Base-by-base conservation (phyloP, 2,888 invertebrate species). In the Eupithecia vulgata region DNA sequence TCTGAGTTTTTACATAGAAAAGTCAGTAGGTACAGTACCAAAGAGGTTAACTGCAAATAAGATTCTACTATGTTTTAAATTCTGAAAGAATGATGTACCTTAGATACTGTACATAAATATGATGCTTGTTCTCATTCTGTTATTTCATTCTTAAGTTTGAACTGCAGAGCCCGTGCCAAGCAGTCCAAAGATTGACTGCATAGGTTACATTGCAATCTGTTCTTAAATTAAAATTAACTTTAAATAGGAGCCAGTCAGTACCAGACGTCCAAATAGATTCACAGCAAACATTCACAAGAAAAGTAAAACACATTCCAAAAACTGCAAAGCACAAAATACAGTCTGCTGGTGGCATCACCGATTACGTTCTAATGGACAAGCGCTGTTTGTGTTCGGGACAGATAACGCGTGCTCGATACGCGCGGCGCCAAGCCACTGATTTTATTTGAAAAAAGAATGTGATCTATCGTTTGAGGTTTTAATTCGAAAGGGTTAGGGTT, bases 361-460 rank as follows among this genome's bases (percentile, higher is more conserved):
- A 95, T 95, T 95, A 93, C 92, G 87, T 91, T 94, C 93, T 95
- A 95, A 95, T 95, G 94, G 93, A 94, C 94, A 94, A 93, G 90
- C 91, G 89, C 80, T 94, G 94, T 94, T 93, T 93, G 94, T 93
- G 92, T 93, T 89, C 88, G 86, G 80, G 75, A 73, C 81, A 82
- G 94, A 94, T 94, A 94, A 94, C 88, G 86, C 84, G 80, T 86
- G 89, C 87, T 90, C 88, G 94, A 94, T 94, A 94, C 88, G 90
- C 89, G 84, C 90, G 94, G 94, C 94, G 94, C 94, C 94, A 92
- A 84, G 93, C 92, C 92, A 92, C 92, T 84, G 91, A 88, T 90
- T 90, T 88, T 88, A 88, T 88, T 89, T 83, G 80, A 84, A 84
- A 81, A 81, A 85, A 87, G 88, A 87, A 84, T 81, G 88, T 87